Evolutionary conservation across 37 sponge, comb jelly and placozoan species (phyloP).

Genomic region (Agelas oroides): DNA sequence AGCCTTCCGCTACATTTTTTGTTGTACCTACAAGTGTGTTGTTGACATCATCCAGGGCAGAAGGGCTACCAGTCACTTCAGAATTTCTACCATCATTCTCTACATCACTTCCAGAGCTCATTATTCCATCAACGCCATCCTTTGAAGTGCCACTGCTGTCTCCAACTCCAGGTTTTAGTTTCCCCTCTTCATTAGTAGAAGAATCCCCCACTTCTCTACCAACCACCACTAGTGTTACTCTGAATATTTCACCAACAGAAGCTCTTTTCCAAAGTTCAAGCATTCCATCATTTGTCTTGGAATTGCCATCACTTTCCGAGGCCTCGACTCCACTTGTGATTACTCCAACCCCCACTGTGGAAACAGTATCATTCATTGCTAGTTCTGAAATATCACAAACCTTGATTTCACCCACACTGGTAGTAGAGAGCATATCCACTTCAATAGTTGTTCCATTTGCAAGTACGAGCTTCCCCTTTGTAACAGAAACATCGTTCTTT

Average conservation of each 20-base stretch:
- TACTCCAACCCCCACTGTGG: background rate
- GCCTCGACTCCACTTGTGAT: background rate
- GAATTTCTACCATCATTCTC: background rate
- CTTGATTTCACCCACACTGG: background rate
- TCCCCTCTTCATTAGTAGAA: background rate
- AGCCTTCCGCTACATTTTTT: no score
- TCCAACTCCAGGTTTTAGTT: background rate
- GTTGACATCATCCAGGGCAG: no score
- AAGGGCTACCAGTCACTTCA: background rate
- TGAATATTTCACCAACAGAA: no score
- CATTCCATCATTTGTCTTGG: background rate
- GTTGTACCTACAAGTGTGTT: no score
- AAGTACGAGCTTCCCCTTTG: background rate
- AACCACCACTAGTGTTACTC: no score
- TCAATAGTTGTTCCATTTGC: background rate
- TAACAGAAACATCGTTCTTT: background rate
- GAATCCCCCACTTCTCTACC: no score
- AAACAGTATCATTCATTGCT: background rate
- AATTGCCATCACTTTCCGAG: background rate
- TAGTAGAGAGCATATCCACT: background rate
- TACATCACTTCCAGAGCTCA: background rate
- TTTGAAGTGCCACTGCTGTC: background rate
- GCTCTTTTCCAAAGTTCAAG: background rate
- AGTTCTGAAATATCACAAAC: no score
- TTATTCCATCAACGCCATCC: background rate